These are phyloP conservation scores for Archocentrus centrarchus DNA, from an alignment of 2,113 vertebrate species.

Conservation along the genomic window DNA sequence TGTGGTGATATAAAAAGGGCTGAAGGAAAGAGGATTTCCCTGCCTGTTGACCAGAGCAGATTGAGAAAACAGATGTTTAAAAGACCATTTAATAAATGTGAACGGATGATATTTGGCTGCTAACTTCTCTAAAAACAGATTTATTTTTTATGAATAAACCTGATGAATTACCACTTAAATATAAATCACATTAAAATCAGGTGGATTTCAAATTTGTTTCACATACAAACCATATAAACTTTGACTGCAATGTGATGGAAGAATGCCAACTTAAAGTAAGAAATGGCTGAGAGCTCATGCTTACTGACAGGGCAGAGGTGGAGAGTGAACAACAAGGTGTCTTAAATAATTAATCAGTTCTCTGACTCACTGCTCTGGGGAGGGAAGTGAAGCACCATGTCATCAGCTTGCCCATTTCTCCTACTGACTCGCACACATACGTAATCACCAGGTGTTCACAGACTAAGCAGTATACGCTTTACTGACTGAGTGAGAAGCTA, in stretches of 20 bases:
- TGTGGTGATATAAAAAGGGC: slow-evolving; percentile 14
- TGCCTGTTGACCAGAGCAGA: not conserved
- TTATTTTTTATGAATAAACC: not conserved
- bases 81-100: not conserved
- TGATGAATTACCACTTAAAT: not conserved
- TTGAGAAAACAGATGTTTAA: not conserved
- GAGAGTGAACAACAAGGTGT: slow-evolving; percentile 44
- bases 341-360: slow-evolving; percentile 62
- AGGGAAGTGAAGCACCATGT: slow-evolving; percentile 32
- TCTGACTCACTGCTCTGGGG: slow-evolving; percentile 61
- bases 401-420: slow-evolving; percentile 14
- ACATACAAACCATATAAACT: not conserved
- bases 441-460: slow-evolving; percentile 15
- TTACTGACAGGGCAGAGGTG: slow-evolving; percentile 31
- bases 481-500: not conserved
- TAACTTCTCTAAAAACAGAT: not conserved
- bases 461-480: not conserved
- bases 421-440: slow-evolving; percentile 31
- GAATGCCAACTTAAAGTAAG: not conserved
- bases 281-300: not conserved
- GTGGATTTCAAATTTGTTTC: not conserved
- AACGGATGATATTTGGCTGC: not conserved
- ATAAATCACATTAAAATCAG: not conserved
- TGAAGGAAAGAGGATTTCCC: not conserved
- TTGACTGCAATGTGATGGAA: not conserved